Evolutionary conservation across 2,888 invertebrate species (phyloP), one percentile per base, ranked within the genome.

Genomic region (Drosophila anomelani): DNA sequence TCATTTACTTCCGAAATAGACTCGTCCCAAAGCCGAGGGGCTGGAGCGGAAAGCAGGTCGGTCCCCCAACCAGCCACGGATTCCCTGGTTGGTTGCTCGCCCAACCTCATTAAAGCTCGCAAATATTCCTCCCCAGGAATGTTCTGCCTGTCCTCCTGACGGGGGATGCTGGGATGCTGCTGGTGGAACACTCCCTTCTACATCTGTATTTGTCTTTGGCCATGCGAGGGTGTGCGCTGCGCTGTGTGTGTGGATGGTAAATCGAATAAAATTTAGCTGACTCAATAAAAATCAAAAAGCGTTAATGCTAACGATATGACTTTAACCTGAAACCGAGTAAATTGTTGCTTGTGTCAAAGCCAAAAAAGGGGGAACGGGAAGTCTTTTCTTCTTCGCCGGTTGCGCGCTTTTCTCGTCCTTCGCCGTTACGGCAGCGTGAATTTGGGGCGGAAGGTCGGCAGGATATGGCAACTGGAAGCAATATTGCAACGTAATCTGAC

Each of bases 281-380:
- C 92, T 92, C 92, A 91, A 91, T 92, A 91, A 91, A 92, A 92
- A 92, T 92, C 92, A 92, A 91, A 91, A 89, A 92, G 91, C 92
- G 92, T 92, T 92, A 92, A 92, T 91, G 92, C 91, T 90, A 91
- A 91, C 91, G 90, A 90, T 90, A 91, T 90, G 91, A 91, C 90
- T 91, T 89, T 89, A 90, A 90, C 84, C 88, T 90, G 88, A 89
- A 89, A 84, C 85, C 80, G 81, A 85, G 83, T 81, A 81, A 84
- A 89, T 86, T 88, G 88, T 80, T 83, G 90, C 85, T 90, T 88
- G 86, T 83, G 86, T 77, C 81, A 83, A 79, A 85, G 88, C 84
- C 85, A 75, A 79, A 70, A n/a, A 70, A 76, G n/a, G 10, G 29
- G 29, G 29, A 47, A 69, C 62, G 75, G 72, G 77, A 44, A 44